Conservation (phyloP, 2,797 vertebrate species). For the Aotus griseimembra region DNA sequence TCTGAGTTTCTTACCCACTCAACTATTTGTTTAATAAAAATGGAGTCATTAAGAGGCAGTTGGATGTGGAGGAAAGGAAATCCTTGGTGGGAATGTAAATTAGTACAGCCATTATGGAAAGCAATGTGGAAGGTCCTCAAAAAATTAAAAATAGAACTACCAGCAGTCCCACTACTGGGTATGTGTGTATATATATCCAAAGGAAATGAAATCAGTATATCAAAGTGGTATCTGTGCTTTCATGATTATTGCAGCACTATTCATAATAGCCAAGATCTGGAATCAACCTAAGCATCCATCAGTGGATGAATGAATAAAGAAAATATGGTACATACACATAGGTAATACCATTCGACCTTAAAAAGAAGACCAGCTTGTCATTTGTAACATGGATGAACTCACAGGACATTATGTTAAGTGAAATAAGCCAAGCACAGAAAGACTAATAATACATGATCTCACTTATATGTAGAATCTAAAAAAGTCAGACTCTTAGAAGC, state of each 20-base stretch:
- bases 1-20: neutral
- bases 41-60: neutral
- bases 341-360: neutral
- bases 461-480: neutral
- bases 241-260: neutral
- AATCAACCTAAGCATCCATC: neutral
- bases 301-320: neutral
- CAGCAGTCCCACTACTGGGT: neutral
- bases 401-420: neutral
- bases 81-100: neutral
- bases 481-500: neutral
- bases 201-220: neutral
- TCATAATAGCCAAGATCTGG: neutral
- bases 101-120: neutral
- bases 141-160: neutral
- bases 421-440: neutral
- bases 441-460: neutral
- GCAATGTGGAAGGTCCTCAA: neutral
- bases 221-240: neutral
- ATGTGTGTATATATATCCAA: neutral
- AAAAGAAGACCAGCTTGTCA: neutral
- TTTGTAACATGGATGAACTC: neutral
- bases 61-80: neutral
- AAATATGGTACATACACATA: neutral
- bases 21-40: neutral